A percentile compares a stretch with the other conserved stretches of the same genome.
Conservation (phyloP, 2,888 invertebrate genomes). For the Cheilosia grossa region DNA sequence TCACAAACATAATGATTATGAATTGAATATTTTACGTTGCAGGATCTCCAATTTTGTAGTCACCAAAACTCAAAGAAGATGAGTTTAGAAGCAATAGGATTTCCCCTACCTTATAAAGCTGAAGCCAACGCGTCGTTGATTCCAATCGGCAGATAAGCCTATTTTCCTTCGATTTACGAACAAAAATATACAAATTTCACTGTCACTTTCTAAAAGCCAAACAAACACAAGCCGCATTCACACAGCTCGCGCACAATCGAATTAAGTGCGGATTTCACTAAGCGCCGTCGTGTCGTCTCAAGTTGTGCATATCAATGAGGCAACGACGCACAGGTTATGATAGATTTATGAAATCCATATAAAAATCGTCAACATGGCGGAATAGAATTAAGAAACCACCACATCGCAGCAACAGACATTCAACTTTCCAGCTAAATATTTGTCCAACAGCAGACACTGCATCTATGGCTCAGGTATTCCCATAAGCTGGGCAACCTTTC, state of each 20-base stretch:
- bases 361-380: constrained; percentile 44
- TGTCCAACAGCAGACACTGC: constrained; percentile 20
- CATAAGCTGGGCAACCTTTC: constrained; percentile 54
- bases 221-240: constrained; percentile 32
- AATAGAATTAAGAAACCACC: not conserved
- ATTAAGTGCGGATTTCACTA: constrained; percentile 65
- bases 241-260: constrained; percentile 31
- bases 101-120: constrained; percentile 16
- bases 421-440: constrained; percentile 65
- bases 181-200: constrained; percentile 48
- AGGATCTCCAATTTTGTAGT: no score
- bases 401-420: not conserved
- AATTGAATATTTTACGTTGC: no score
- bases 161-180: not conserved
- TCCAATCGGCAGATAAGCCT: constrained; percentile 1
- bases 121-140: not conserved
- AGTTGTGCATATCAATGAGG: constrained; percentile 67
- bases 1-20: no score
- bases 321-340: constrained; percentile 55
- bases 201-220: constrained; percentile 63
- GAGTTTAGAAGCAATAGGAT: no score
- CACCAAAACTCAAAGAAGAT: no score
- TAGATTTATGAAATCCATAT: constrained; percentile 47
- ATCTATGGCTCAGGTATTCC: not conserved
- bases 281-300: constrained; percentile 4